Evolutionary conservation across 2,113 vertebrate species (phyloP).

Genomic region (Pungitius pungitius): DNA sequence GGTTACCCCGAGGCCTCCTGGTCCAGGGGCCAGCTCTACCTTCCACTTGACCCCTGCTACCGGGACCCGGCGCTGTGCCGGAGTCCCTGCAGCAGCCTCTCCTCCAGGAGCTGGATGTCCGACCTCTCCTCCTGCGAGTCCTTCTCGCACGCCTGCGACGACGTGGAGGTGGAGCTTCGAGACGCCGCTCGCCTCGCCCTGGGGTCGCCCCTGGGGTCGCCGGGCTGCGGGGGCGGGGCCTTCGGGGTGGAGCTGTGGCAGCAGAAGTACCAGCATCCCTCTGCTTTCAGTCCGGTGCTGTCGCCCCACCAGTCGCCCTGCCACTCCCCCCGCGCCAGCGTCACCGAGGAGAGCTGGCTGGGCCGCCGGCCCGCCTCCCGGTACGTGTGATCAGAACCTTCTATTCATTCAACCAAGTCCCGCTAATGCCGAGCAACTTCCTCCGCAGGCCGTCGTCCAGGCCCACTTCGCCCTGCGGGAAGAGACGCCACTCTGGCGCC

Average conservation of each 20-base stretch:
- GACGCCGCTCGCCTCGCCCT: slow-evolving; percentile 88
- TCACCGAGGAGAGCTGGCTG: slow-evolving; percentile 95
- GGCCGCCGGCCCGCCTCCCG: slow-evolving; percentile 83
- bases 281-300: slow-evolving; percentile 83
- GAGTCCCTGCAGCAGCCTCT: slow-evolving; percentile 82
- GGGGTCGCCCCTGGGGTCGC: slow-evolving; percentile 82
- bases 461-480: slow-evolving; percentile 93
- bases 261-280: slow-evolving; percentile 69
- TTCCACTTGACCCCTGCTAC: slow-evolving; percentile 90
- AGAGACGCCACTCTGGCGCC: slow-evolving; percentile 90
- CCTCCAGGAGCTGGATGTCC: slow-evolving; percentile 81
- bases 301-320: slow-evolving; percentile 85
- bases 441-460: slow-evolving; percentile 89
- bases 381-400: slow-evolving; percentile 22
- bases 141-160: slow-evolving; percentile 90
- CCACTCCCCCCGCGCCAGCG: slow-evolving; percentile 88
- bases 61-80: slow-evolving; percentile 82
- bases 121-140: slow-evolving; percentile 95
- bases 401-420: neutral
- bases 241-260: slow-evolving; percentile 91
- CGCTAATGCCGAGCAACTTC: slow-evolving; percentile 61
- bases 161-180: slow-evolving; percentile 89
- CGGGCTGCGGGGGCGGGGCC: slow-evolving; percentile 73
- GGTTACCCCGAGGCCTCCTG: slow-evolving; percentile 49
- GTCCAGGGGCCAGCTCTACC: slow-evolving; percentile 89